A percentile compares a stretch with the other conserved stretches of the same genome.
Conservation (phyloP, 2,888 invertebrate genomes). For the Cacoxenus indagator region DNA sequence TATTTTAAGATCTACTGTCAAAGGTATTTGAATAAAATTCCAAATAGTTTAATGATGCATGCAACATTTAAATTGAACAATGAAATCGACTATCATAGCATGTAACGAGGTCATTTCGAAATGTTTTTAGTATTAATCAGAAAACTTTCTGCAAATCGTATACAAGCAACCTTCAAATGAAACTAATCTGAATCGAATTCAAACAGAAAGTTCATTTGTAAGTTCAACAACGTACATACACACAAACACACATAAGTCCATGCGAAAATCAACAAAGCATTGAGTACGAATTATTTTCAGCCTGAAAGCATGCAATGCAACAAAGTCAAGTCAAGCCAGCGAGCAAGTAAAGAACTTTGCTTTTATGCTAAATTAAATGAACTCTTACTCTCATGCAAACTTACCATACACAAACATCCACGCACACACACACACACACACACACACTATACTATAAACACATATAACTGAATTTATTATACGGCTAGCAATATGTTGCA, state of each 20-base stretch:
- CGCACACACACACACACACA: background rate
- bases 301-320: constrained; percentile 20
- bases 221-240: constrained; percentile 56
- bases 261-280: constrained; percentile 21
- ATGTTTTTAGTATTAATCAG: background rate
- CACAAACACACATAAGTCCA: background rate
- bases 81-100: no score
- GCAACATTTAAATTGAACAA: no score
- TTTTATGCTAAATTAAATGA: constrained; percentile 60
- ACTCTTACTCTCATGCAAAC: constrained; percentile 20
- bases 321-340: constrained; percentile 20
- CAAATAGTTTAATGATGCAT: no score
- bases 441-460: no score
- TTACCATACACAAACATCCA: background rate
- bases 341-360: constrained; percentile 41
- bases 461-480: background rate
- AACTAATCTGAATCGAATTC: constrained; percentile 61
- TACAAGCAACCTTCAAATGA: constrained; percentile 35
- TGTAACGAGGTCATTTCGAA: constrained; percentile 10
- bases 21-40: no score
- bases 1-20: no score
- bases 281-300: constrained; percentile 29
- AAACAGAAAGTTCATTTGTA: constrained; percentile 60
- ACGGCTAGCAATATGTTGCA: background rate
- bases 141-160: constrained; percentile 35